Base-by-base conservation (phyloP, 2,113 vertebrate genomes). In the Brachyhypopomus gauderio region DNA sequence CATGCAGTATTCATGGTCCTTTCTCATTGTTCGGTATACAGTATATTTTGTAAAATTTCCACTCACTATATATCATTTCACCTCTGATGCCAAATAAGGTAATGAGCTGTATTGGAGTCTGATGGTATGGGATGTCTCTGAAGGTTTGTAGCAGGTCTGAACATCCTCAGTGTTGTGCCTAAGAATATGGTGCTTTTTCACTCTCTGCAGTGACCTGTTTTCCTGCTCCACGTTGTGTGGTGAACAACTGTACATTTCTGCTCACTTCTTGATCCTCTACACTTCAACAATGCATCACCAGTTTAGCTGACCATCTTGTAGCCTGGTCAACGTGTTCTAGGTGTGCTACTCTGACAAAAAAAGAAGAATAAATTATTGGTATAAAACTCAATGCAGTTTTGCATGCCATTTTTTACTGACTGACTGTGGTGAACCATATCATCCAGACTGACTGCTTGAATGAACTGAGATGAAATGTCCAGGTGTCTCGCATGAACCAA, bases 241-340 rank as follows among this genome's bases (percentile, higher is more conserved):
- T 62, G 69, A 79, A 41, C 74, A 72, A 70, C 63, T 72, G 55
- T 75, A n/a, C 72, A 59, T 74, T 79, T 64, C 58, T 70, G 67
- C 66, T 64, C 59, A 74, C 62, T 75, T 75, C 55, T 75, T 70
- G 69, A 62, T 62, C 25, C 45, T 75, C 55, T 63, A 25, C 30
- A 41, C n/a, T n/a, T 63, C 20, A 38, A 16, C 45, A 52, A 12
- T 52, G 45, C 60, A 16, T 84, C 79, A 76, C 58, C 63, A 81
- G 86, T 87, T 69, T 94, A 92, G 90, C 93, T 88, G 88, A 89
- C 85, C 91, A 87, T 88, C 90, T 91, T 92, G 91, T 95, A 95
- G 92, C 86, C 92, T 91, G 90, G 41, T 91, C 91, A 86, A 91
- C 93, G 87, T 92, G 93, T 95, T 93, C 88, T 95, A 92, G 93